Conservation (phyloP, 2,797 vertebrate species). For the Avahi laniger region DNA sequence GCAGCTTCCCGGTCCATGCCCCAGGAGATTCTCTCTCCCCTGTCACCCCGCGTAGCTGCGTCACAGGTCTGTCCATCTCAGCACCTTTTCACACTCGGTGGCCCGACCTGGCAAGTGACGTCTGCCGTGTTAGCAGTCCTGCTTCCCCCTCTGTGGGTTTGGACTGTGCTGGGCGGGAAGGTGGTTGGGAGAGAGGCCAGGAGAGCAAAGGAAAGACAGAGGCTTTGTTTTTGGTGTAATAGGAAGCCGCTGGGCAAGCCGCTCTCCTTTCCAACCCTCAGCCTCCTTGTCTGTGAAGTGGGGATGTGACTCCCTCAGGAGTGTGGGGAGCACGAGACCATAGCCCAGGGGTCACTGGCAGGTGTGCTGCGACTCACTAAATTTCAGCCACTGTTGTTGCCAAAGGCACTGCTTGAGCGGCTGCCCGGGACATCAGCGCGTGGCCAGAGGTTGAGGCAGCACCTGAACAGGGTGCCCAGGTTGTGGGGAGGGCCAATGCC, state of each 20-base stretch:
- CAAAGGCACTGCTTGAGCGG: neutral
- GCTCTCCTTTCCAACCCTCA: fast-evolving
- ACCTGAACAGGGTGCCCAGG: neutral
- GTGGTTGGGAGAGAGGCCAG: neutral
- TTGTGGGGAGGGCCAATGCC: neutral
- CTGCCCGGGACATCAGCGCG: neutral
- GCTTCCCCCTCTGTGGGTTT: neutral
- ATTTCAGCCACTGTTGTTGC: neutral
- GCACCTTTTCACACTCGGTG: too few relatives aligned
- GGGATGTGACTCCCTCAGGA: neutral
- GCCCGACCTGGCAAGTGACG: too few relatives aligned
- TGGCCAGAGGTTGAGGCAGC: neutral
- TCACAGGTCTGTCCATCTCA: too few relatives aligned
- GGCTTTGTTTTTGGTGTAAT: neutral
- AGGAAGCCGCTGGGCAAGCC: neutral
- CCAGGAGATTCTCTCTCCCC: neutral
- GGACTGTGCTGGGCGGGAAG: neutral
- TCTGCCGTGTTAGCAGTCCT: neutral
- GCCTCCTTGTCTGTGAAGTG: neutral
- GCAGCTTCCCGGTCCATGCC: neutral
- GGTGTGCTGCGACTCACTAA: neutral
- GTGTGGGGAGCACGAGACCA: neutral
- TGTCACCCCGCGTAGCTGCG: neutral
- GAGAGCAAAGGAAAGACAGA: neutral
- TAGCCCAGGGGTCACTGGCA: neutral